Base-by-base conservation (phyloP, 2,797 vertebrate species). In the Centroberyx gerrardi region DNA sequence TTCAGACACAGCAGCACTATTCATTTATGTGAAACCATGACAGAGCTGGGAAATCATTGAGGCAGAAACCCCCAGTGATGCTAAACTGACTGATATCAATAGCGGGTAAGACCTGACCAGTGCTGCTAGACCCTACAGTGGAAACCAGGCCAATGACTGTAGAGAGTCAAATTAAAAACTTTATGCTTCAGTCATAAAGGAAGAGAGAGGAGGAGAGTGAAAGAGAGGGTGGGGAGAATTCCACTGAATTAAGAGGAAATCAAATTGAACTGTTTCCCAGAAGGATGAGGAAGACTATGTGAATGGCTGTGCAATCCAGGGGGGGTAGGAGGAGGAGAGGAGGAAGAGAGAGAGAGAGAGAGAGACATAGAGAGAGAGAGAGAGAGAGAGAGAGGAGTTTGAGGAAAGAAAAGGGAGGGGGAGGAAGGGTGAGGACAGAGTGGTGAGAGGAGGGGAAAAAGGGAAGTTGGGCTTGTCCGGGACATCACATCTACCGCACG, bases 41-140 rank as follows among this genome's bases (percentile, higher is more conserved):
- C 42, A 68, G 27, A 49, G 14, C 44, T 46, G 42, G 60, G 60
- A 70, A 70, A 75, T 51, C 65, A 1, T 51, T 40, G 8, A 27
- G 46, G 18, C 46, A 67, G 31, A 78, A 55, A 75, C 44, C 29
- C 29, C 18, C 4, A n/a, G 22, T 62, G 12, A 76, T 58, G 18
- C n/a, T 44, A 10, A n/a, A 72, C 31, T 40, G 38, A 40, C 38
- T 40, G 38, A 40, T 40, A 40, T 10, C 38, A 44, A 8, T 2
- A 17, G 8, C 1, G 22, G 8, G 8, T 28, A 13, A 66, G 28
- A 42, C 14, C 4, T 40, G 38, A 27, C 0, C 54, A 49, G 10
- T 40, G 7, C 22, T 22, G 22, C 22, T 22, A 22, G 22, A 8
- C 8, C 38, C 38, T 8, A 2, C 38, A 8, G 38, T 40, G 38